Percentiles rank a stretch among this genome's conserved stretches.
Conservation (phyloP, 1,140 invertebrate species). For the Aphaenogaster rudis region DNA sequence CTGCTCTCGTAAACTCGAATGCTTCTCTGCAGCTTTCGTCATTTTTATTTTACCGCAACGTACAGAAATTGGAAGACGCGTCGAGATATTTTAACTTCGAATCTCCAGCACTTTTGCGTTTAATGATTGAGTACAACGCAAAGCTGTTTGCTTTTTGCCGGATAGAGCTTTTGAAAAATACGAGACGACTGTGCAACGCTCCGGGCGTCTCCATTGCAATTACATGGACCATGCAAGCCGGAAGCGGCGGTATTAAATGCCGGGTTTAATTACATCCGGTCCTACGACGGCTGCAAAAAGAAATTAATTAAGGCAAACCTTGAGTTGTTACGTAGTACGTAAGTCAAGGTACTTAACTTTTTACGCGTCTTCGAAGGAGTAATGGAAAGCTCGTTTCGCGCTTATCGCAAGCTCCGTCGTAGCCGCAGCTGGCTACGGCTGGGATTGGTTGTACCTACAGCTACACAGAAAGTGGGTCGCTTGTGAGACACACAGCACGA, state of each 20-base stretch:
- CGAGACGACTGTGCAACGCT: neutral
- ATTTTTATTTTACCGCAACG: neutral
- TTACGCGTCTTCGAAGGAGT: slow-evolving; percentile 50
- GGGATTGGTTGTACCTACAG: slow-evolving; percentile 41
- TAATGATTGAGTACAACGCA: neutral
- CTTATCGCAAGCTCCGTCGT: slow-evolving; percentile 52
- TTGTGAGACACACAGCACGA: slow-evolving; percentile 35
- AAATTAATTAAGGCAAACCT: slow-evolving; percentile 57
- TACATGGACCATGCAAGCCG: neutral
- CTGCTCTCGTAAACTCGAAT: neutral
- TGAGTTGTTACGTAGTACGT: slow-evolving; percentile 32
- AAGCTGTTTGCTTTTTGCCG: neutral
- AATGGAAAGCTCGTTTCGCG: slow-evolving; percentile 59
- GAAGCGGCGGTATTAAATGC: slow-evolving; percentile 20
- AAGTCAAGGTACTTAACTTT: slow-evolving; percentile 57
- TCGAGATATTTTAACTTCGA: slow-evolving; percentile 30
- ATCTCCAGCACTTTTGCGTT: neutral
- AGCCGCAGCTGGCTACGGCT: slow-evolving; percentile 47
- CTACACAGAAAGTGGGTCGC: slow-evolving; percentile 56
- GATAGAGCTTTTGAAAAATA: slow-evolving; percentile 13
- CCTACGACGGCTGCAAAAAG: slow-evolving; percentile 4
- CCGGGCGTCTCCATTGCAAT: slow-evolving; percentile 11
- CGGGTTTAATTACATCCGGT: slow-evolving; percentile 39
- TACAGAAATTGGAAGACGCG: neutral
- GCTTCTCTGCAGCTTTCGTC: neutral